phyloP scores from a whole-genome alignment of 1,140 invertebrate species.

The Yoshiicerus persimilis region DNA sequence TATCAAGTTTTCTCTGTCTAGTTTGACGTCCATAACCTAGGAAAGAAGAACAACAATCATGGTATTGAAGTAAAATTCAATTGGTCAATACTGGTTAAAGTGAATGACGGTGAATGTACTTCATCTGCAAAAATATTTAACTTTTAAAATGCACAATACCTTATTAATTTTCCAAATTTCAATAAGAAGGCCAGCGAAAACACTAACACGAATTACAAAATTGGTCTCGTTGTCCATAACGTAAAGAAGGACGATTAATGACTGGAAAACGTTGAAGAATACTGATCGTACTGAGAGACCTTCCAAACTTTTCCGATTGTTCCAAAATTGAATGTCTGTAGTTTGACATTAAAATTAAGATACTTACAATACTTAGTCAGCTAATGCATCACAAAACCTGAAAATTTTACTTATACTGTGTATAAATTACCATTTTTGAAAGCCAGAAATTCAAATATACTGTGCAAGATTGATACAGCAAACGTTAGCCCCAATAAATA shows the following conservation, averaged over 20 bases:
- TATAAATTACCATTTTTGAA: constrained; percentile 89
- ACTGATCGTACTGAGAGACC: constrained; percentile 96
- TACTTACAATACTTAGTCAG: background rate
- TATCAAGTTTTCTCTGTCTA: constrained; percentile 74
- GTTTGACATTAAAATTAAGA: constrained; percentile 50
- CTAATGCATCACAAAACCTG: background rate
- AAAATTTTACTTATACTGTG: background rate
- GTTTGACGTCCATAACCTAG: constrained; percentile 76
- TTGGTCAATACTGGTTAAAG: no score
- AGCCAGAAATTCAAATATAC: constrained; percentile 95
- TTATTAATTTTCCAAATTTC: constrained; percentile 99
- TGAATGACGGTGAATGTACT: background rate
- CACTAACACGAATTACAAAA: constrained; percentile 88
- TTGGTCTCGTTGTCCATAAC: constrained; percentile 99
- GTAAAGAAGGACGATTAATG: constrained; percentile 90
- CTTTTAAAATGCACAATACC: constrained; percentile 56
- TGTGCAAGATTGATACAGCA: constrained; percentile 91
- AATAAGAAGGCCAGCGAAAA: constrained; percentile 90
- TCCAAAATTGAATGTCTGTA: constrained; percentile 99
- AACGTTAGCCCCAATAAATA: constrained; percentile 91
- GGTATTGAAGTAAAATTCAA: no score
- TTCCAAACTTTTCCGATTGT: constrained; percentile 93
- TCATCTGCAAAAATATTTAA: background rate
- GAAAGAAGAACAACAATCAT: background rate
- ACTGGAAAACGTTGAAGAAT: constrained; percentile 99